A percentile compares a stretch with the other conserved stretches of the same genome.
Evolutionary conservation across 2,113 vertebrate genomes (phyloP).

Genomic region (Typhlomys cinereus): DNA sequence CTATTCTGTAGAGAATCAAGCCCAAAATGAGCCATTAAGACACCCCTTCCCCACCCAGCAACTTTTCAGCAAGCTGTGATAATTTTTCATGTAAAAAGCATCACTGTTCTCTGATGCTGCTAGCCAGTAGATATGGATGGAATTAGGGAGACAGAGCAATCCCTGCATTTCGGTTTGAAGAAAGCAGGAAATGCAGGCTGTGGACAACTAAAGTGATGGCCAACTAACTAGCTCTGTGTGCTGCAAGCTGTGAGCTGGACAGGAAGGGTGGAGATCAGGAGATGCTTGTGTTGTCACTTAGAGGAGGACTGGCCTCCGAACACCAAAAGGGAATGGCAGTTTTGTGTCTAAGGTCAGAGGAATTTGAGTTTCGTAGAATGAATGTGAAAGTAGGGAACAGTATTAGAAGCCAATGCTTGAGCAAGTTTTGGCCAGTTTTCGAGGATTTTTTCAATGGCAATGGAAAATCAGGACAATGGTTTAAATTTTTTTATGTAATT

Average conservation of each 20-base stretch:
- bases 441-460: not conserved
- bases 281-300: not conserved
- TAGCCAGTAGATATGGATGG: not conserved
- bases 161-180: not conserved
- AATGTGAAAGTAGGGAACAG: not conserved
- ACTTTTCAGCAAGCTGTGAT: not conserved
- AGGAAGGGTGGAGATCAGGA: not conserved
- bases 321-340: not conserved
- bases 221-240: no score
- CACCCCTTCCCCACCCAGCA: not conserved
- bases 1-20: not conserved
- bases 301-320: not conserved
- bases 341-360: not conserved
- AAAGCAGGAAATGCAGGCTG: not conserved
- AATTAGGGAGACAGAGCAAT: not conserved
- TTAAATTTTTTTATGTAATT: not conserved
- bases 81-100: conserved; percentile 12
- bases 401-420: fast-evolving
- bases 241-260: not conserved
- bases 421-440: not conserved
- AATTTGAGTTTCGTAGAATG: not conserved
- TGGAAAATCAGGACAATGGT: not conserved
- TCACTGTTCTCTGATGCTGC: not conserved
- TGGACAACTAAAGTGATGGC: not conserved
- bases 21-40: not conserved